Conservation (phyloP, 2,797 vertebrate species). For the Momotus momota region DNA sequence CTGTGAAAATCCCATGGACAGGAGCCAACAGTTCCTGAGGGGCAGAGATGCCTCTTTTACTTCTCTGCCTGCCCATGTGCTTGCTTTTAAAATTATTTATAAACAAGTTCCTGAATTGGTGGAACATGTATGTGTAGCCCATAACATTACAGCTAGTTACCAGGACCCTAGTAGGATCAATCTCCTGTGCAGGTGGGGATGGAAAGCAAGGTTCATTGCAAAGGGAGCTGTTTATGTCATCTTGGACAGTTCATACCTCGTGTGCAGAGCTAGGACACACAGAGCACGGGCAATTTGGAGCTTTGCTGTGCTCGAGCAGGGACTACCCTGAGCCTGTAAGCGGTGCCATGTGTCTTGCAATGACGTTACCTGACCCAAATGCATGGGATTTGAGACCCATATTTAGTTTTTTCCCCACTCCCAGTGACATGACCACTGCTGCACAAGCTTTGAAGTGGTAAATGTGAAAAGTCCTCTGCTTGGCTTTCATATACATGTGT, state of each 20-base stretch:
- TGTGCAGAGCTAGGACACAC: background rate
- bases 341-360: rapidly evolving
- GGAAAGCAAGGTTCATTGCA: background rate
- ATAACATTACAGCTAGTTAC: background rate
- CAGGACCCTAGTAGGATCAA: background rate
- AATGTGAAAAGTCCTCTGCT: background rate
- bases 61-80: background rate
- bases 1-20: slow-evolving; percentile 41
- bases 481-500: background rate
- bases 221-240: background rate
- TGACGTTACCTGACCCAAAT: background rate
- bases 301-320: background rate
- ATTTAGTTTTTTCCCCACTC: background rate
- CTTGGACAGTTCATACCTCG: background rate
- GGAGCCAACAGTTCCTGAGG: slow-evolving; percentile 17
- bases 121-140: background rate
- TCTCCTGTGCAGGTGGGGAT: background rate
- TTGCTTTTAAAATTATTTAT: slow-evolving; percentile 37
- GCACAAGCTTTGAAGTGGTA: background rate
- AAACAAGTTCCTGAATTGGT: background rate
- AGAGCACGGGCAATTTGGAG: background rate
- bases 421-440: background rate
- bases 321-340: background rate
- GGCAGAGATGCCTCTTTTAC: background rate
- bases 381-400: background rate